Base-by-base conservation (phyloP, 2,888 invertebrate species). In the Spilosoma lubricipeda region DNA sequence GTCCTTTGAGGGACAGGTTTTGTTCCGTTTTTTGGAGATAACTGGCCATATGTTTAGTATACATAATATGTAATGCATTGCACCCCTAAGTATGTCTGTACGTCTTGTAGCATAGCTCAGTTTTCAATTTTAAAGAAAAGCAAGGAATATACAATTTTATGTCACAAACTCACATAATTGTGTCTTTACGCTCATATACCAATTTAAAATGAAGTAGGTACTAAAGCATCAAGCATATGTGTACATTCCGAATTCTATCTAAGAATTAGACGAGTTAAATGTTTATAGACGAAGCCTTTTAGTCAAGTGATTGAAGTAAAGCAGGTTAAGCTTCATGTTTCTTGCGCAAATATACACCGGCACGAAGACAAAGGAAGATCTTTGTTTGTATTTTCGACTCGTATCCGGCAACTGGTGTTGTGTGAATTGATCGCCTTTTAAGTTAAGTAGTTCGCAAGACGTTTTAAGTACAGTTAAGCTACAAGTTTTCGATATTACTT, bases 261-360 rank as follows among this genome's bases (percentile, higher is more conserved):
- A 70, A 42, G 15, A 36, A 42, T 59, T 70, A 59, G 39, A 42
- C n/a, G 36, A n/a, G 59, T 27, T 52, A 3, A 4, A 42, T 74
- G 15, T 71, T 66, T 78, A 70, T 84, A 77, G 68, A 77, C 30
- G 70, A 59, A 74, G 45, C 52, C 77, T 77, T 78, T 77, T 67
- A 67, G 68, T 70, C 72, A 78, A 74, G 64, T 59, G 59, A 71
- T 68, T 70, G 30, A 69, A 72, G 39, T 74, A 64, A 76, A 82
- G 77, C 80, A 76, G 80, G 80, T 85, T 77, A 70, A 39, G 52
- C 70, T 36, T 42, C 67, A 68, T 78, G 83, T 80, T 82, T 80
- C 67, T 76, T 83, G 76, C 72, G 75, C 81, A 84, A 85, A 84
- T 81, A 77, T 84, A 78, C 72, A 80, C 79, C 81, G 77, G 83